phyloP scores from a whole-genome alignment of 1,140 invertebrate species.

The Leptinotarsa texana region DNA sequence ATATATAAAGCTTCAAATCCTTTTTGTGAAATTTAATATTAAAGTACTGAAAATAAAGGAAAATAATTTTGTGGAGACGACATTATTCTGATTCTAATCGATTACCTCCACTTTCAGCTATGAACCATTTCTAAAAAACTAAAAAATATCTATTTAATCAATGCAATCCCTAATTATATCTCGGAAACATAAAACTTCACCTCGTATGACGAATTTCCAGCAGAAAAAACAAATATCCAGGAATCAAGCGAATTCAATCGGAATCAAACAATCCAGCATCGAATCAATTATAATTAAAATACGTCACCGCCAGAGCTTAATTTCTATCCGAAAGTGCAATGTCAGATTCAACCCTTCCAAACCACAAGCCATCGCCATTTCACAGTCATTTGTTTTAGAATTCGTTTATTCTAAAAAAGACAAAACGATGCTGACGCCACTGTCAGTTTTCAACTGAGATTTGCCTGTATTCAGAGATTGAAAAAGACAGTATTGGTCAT shows the following conservation, averaged over 20 bases:
- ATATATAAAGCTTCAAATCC: too few relatives aligned
- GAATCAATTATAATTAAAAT: background rate
- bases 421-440: background rate
- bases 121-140: too few relatives aligned
- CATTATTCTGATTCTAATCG: too few relatives aligned
- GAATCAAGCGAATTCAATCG: conserved; percentile 1
- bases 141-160: too few relatives aligned
- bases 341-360: background rate
- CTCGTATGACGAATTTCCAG: background rate
- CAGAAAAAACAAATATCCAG: background rate
- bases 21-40: too few relatives aligned
- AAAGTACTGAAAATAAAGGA: too few relatives aligned
- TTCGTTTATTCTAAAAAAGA: background rate
- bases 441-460: background rate
- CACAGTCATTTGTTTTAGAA: conserved; percentile 6
- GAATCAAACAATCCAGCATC: conserved; percentile 13
- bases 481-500: too few relatives aligned
- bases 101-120: too few relatives aligned
- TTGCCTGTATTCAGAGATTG: background rate
- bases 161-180: too few relatives aligned
- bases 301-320: conserved; percentile 1
- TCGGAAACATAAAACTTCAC: too few relatives aligned
- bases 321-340: background rate
- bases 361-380: background rate
- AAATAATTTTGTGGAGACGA: too few relatives aligned